Evolutionary conservation across 1,140 invertebrate genomes (phyloP), one percentile per base, ranked within the genome.

Genomic region (Zaprionus davidi): DNA sequence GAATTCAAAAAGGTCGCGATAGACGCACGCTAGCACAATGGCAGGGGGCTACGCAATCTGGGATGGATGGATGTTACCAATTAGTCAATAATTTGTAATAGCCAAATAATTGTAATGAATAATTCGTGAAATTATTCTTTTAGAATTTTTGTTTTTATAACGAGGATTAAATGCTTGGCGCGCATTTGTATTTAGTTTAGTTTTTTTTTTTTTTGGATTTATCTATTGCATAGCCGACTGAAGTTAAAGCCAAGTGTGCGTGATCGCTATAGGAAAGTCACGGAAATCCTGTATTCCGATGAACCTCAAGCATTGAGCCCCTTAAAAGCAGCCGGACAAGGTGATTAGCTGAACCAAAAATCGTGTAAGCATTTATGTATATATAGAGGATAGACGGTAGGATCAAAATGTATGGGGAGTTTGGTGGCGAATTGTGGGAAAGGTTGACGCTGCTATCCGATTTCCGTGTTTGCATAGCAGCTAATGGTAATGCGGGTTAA

Each of bases 301-400:
- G 86, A 90, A 81, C 85, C 85, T 34, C 71, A 28, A 36, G 82
- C 90, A 91, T 77, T 81, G 90, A 91, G 90, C 90, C 90, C 90
- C 90, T 80, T 91, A 91, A 91, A 75, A 75, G 74, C 82, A 91
- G 78, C 85, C 78, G 80, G 82, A 64, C 73, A 41, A 91, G 90
- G 78, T 78, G 90, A 79, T 85, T 86, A 82, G 79, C 74, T 76
- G 76, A 90, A 90, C 82, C 57, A 51, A 90, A 90, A 64, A 28
- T 12, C 26, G 55, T 64, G 49, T 62, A 78, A 67, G 79, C 60
- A 78, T 55, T 41, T 41, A 51, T 51, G 7, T 20, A 13, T 49
- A 12, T 20, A 12, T 20, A 3, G 9, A 24, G 20, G 20, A 12
- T 51, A 24, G 46, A 51, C 46, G 46, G 17, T 24, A 13, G 46